Percentiles rank a stretch among this genome's conserved stretches.
Evolutionary conservation across 2,113 vertebrate genomes (phyloP).

Genomic region (Amphiprion ocellaris): DNA sequence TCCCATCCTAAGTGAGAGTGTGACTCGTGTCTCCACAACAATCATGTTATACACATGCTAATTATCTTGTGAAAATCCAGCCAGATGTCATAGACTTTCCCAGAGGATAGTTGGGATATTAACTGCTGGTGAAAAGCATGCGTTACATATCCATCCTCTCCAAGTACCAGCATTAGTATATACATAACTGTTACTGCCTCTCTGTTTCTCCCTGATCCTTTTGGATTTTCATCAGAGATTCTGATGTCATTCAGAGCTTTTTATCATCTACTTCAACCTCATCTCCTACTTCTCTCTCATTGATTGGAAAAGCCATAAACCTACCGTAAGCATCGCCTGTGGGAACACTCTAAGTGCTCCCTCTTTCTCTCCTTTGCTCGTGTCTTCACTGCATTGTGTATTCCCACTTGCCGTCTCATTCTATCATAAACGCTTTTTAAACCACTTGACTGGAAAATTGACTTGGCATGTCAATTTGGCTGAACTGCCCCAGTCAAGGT

Average conservation of each 20-base stretch:
- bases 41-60: not conserved
- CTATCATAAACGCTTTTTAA: conserved; percentile 75
- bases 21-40: too few species aligned
- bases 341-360: conserved; percentile 57
- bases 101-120: not conserved
- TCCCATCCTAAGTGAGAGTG: not conserved
- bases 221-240: conserved; percentile 19
- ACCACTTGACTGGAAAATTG: conserved; percentile 80
- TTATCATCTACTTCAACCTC: conserved; percentile 21
- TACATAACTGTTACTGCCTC: conserved; percentile 3
- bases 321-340: conserved; percentile 39
- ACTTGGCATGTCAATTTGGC: conserved; percentile 66
- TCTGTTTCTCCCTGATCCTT: conserved; percentile 3
- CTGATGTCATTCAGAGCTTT: conserved; percentile 28
- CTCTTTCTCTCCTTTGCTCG: conserved; percentile 30
- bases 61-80: not conserved
- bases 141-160: conserved; percentile 5
- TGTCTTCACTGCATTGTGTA: conserved; percentile 64
- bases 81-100: not conserved
- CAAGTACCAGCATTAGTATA: conserved; percentile 5
- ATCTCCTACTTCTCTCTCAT: conserved; percentile 42
- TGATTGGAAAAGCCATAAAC: conserved; percentile 72
- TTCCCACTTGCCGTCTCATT: conserved; percentile 66
- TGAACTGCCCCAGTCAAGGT: conserved; percentile 56
- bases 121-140: not conserved